Evolutionary conservation across 2,797 vertebrate species (phyloP), one percentile per base, ranked within the genome.

Genomic region (Chelon labrosus): DNA sequence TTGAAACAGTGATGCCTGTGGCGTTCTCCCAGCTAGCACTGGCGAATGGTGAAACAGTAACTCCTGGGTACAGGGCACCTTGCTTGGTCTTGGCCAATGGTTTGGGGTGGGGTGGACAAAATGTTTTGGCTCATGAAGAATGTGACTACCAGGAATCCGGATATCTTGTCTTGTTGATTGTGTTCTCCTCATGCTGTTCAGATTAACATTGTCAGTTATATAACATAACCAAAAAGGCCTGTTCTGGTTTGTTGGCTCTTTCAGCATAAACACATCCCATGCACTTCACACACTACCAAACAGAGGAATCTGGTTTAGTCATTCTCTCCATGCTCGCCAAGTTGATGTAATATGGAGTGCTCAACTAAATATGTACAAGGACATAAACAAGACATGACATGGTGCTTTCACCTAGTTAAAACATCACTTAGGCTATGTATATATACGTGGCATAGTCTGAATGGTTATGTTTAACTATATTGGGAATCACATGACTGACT

Each of bases 241-340:
- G 63, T 13, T 71, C 42, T 74, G 76, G 57, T 51, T 42, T 49
- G 22, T 67, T 78, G 80, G 44, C 65, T 67, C 56, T 13, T 9
- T 56, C 73, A 58, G 51, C 65, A 63, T 76, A 69, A 79, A 70
- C 75, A 71, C 61, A 14, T 68, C 60, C 59, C 61, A 69, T 50
- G 54, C 16, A 49, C 50, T 47, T 47, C 42, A 49, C 20, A 70
- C 22, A 22, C 38, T 72, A 64, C 74, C 74, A 75, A 78, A 80
- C 52, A 55, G 3, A 71, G 61, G 58, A 58, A 62, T 71, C 31
- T 12, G 16, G 47, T 85, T 77, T 71, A 41, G 38, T 80, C 67
- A 63, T 44, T 70, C 56, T 56, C 53, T 75, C 68, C 64, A 19
- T 82, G 44, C 8, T 17, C 6, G 31, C 31, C 44, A n/a, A 46